These are phyloP conservation scores for Amphipoea oculea DNA, from an alignment of 2,888 invertebrate species.

Conservation along the genomic window DNA sequence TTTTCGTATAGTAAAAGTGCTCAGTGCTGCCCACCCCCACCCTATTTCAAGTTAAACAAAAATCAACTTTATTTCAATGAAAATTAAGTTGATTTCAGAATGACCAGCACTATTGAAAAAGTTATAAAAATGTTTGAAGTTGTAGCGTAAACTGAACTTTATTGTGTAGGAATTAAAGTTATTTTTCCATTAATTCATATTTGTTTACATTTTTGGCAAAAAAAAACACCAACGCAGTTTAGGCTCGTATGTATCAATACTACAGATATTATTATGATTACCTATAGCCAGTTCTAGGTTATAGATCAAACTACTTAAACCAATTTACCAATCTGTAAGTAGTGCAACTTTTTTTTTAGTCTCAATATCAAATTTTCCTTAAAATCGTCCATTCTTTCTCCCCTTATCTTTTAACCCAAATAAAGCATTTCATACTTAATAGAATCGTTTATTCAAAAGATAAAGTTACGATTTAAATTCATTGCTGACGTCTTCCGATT, in stretches of 20 bases:
- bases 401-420: neutral
- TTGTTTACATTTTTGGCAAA: no score
- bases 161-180: no score
- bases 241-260: neutral
- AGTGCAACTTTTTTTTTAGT: neutral
- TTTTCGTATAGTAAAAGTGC: no score
- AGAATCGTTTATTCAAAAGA: conserved; percentile 33
- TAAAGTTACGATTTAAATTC: conserved; percentile 37
- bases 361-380: neutral
- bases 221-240: no score
- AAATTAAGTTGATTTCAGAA: no score
- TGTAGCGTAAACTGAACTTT: no score
- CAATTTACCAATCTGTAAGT: neutral
- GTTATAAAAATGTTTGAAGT: no score
- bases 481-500: conserved; percentile 47
- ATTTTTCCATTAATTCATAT: no score
- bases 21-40: no score
- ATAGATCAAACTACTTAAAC: neutral
- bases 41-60: no score
- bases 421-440: neutral
- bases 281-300: neutral
- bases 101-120: no score
- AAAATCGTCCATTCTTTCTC: neutral
- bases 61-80: no score
- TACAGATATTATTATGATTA: neutral